These are phyloP conservation scores for Pissodes strobi DNA, from an alignment of 1,140 invertebrate genomes.

Conservation along the genomic window DNA sequence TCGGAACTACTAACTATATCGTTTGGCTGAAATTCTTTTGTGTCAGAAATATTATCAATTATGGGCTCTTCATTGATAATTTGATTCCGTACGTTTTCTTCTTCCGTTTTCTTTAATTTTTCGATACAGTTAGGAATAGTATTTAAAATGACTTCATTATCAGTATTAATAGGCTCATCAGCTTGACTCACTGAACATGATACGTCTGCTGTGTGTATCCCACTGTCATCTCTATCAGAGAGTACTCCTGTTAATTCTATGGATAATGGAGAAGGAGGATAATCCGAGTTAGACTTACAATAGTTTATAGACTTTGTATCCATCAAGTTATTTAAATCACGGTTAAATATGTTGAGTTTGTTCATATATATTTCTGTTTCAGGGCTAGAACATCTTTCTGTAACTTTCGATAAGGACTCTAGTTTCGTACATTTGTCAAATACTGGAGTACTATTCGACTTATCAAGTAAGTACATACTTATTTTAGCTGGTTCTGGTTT, in stretches of 20 bases:
- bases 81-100: constrained; percentile 28
- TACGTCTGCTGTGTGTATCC: constrained; percentile 79
- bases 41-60: background rate
- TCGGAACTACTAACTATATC: too few species aligned
- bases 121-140: constrained; percentile 45
- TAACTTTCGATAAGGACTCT: constrained; percentile 26
- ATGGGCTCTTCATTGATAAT: constrained; percentile 25
- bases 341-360: constrained; percentile 49
- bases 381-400: constrained; percentile 45
- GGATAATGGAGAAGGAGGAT: constrained; percentile 61
- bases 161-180: constrained; percentile 64
- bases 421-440: constrained; percentile 35
- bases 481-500: constrained; percentile 38
- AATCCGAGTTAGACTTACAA: constrained; percentile 49
- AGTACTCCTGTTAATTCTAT: constrained; percentile 61
- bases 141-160: constrained; percentile 32
- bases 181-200: constrained; percentile 76
- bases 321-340: constrained; percentile 47
- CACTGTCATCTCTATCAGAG: constrained; percentile 78
- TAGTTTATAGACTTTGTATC: constrained; percentile 50
- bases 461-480: constrained; percentile 42
- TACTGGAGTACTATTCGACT: constrained; percentile 35
- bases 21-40: background rate
- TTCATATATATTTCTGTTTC: constrained; percentile 49
- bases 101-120: constrained; percentile 42